phyloP scores from a whole-genome alignment of 2,888 invertebrate genomes.

The Eupithecia centaureata region DNA sequence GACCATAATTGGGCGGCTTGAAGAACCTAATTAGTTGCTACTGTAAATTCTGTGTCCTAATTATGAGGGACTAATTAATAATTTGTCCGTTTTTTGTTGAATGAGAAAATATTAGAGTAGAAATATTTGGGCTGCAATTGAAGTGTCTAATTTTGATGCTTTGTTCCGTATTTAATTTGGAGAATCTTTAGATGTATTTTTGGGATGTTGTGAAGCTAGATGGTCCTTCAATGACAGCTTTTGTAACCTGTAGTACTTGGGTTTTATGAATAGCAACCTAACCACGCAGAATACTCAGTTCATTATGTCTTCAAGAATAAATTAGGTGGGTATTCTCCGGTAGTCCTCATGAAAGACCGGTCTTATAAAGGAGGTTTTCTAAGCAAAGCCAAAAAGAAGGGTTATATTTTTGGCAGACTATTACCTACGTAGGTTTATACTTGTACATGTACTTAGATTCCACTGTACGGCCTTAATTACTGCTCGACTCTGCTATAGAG shows the following conservation, averaged over 20 bases:
- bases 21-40: conserved; percentile 30
- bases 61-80: conserved; percentile 37
- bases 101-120: conserved; percentile 10
- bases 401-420: not conserved
- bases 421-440: no score
- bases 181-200: not conserved
- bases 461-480: no score
- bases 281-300: not conserved
- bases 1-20: conserved; percentile 22
- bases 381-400: not conserved
- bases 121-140: conserved; percentile 23
- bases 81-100: conserved; percentile 31
- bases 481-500: no score
- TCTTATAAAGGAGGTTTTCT: not conserved
- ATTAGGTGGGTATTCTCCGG: not conserved
- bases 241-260: not conserved
- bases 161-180: not conserved
- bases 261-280: not conserved
- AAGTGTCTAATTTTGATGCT: conserved; percentile 13
- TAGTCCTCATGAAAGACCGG: not conserved
- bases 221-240: not conserved
- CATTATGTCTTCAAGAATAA: not conserved
- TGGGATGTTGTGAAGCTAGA: not conserved
- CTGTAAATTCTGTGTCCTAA: conserved; percentile 28
- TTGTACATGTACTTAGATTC: no score